Evolutionary conservation across 1,140 invertebrate species (phyloP).

Genomic region (Anthonomus grandis): DNA sequence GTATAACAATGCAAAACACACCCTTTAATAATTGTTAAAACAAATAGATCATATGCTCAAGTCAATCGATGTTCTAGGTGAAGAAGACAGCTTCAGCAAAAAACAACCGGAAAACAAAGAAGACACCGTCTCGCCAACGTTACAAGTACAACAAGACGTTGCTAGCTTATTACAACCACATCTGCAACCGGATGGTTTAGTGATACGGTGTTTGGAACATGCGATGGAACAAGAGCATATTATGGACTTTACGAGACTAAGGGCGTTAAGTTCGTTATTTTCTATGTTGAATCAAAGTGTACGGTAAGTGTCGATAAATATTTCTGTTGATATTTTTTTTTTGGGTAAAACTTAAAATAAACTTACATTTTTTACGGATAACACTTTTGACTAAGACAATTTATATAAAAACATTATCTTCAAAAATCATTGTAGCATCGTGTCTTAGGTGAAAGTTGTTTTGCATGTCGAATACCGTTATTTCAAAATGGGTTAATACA

Average conservation of each 20-base stretch:
- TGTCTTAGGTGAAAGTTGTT: no score
- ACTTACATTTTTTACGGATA: no score
- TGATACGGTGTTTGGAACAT: constrained; percentile 88
- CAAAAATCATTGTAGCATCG: no score
- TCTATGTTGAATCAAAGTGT: constrained; percentile 96
- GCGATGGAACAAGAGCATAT: constrained; percentile 93
- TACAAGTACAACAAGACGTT: constrained; percentile 86
- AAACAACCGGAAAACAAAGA: constrained; percentile 61
- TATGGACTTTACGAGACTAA: constrained; percentile 96
- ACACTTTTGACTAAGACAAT: no score
- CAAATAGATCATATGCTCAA: no score
- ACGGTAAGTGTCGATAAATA: constrained; percentile 49
- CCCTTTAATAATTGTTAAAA: no score
- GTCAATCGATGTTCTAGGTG: constrained; percentile 47
- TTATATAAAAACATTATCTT: no score
- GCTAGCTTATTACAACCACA: constrained; percentile 79
- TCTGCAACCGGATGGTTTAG: constrained; percentile 89
- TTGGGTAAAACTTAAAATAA: no score
- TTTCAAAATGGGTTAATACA: no score
- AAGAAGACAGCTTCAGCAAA: constrained; percentile 69
- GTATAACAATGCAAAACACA: no score
- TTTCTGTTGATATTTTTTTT: not conserved
- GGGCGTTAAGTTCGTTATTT: constrained; percentile 93
- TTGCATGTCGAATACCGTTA: no score
- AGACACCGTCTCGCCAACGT: constrained; percentile 75